Base-by-base conservation (phyloP, 2,888 invertebrate species). In the Odontocolon sp. region DNA sequence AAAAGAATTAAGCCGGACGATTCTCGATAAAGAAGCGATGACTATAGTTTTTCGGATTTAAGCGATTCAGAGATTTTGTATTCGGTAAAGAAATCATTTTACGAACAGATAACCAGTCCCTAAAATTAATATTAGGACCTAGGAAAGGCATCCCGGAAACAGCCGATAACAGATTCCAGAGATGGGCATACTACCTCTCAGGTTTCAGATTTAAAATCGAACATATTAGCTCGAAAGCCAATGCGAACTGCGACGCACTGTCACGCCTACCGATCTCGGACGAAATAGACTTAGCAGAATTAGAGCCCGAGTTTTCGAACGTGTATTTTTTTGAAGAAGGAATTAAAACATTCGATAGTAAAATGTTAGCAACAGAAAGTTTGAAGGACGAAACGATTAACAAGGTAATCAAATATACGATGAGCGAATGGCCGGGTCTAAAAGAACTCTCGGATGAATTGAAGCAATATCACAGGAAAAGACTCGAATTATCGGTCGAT, bases 71-170 rank as follows among this genome's bases (percentile, higher is more conserved):
- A 8, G 50, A 50, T n/a, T 83, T 71, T 40, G 26, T 83, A 8
- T 78, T 56, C 50, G 80, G 80, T 0, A 57, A 61, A 23, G 14
- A 31, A 14, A 78, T 86, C 21, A 84, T 78, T 0, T 69, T 90
- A 5, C n/a, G 82, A 2, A 89, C 87, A 0, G 88, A 90, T 76
- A 84, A 88, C 70, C 78, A 87, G 47, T 87, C 90, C 1, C 72
- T 91, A 14, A 76, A 75, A 21, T 77, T 78, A 8, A 83, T 90
- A 4, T 82, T 89, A 23, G 70, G 76, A 0, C 66, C 64, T 8
- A n/a, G 59, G 81, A 63, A 75, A 54, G 74, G 45, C 45, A 84
- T 21, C 80, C 84, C 59, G 54, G 69, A 18, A 28, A 74, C 84
- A 21, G 82, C 84, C 21, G 81, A 86, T 31, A 79, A 79, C 33